A percentile compares a stretch with the other conserved stretches of the same genome.
Evolutionary conservation across 2,797 vertebrate genomes (phyloP).

Genomic region (Sebastes miniatus): DNA sequence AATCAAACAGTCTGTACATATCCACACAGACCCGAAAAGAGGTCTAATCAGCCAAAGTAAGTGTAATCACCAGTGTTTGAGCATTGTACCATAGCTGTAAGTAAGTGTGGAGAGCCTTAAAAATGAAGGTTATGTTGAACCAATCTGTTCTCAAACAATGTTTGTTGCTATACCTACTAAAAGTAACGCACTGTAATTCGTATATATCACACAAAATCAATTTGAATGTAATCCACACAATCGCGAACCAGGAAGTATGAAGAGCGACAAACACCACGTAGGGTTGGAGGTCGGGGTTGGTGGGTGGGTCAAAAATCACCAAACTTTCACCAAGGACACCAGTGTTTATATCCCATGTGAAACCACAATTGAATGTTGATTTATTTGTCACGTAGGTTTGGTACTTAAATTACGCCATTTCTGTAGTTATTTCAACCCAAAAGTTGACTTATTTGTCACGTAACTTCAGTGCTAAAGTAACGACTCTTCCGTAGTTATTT

Average conservation of each 20-base stretch:
- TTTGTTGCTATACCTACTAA: neutral
- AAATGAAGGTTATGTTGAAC: neutral
- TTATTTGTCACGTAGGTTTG: neutral
- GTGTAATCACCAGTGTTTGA: neutral
- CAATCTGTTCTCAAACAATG: no score
- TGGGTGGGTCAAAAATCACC: neutral
- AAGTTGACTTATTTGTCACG: no score
- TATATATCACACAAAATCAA: neutral
- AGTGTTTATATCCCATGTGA: neutral
- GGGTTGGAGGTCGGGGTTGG: rapidly evolving
- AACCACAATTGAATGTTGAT: neutral
- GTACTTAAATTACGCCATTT: no score
- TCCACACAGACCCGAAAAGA: neutral
- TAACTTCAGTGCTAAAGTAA: rapidly evolving
- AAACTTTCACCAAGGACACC: neutral
- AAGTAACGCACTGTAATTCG: neutral
- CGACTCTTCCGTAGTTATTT: no score
- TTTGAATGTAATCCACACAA: neutral
- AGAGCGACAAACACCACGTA: neutral
- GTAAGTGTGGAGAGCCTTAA: no score
- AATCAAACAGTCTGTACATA: neutral
- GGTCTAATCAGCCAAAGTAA: neutral
- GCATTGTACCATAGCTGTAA: neutral
- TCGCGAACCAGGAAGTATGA: neutral
- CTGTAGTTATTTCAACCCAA: no score